Conservation (phyloP, 2,888 invertebrate genomes). For the Hypolimnas misippus region DNA sequence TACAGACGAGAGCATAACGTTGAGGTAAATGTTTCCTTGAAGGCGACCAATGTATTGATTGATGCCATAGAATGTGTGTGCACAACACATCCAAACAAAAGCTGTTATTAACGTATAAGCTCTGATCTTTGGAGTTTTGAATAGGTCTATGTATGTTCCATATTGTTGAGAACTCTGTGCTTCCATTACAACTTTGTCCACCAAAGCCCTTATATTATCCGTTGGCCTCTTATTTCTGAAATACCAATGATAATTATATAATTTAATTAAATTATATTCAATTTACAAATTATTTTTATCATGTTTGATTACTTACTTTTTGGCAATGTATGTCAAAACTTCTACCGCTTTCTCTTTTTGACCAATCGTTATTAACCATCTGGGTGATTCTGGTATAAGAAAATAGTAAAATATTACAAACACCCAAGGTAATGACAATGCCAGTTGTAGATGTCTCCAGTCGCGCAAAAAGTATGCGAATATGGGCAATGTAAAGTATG, state of each 20-base stretch:
- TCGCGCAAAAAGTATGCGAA: slow-evolving; percentile 85
- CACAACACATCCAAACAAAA: slow-evolving; percentile 90
- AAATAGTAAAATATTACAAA: slow-evolving; percentile 86
- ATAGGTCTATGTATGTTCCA: slow-evolving; percentile 84
- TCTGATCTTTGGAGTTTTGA: slow-evolving; percentile 87
- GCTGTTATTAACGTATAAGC: slow-evolving; percentile 87
- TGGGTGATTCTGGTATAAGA: slow-evolving; percentile 90
- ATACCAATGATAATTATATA: slow-evolving; percentile 33
- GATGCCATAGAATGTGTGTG: slow-evolving; percentile 92
- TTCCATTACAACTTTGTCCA: slow-evolving; percentile 65
- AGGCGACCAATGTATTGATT: slow-evolving; percentile 91
- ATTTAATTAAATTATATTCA: neutral
- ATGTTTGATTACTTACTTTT: slow-evolving; percentile 52
- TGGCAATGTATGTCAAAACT: slow-evolving; percentile 86
- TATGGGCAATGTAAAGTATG: slow-evolving; percentile 81
- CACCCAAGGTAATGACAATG: slow-evolving; percentile 79
- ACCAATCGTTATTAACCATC: slow-evolving; percentile 90
- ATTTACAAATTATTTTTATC: neutral
- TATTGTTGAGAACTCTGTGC: slow-evolving; percentile 44
- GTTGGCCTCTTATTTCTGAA: slow-evolving; percentile 72
- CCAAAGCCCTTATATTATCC: slow-evolving; percentile 59
- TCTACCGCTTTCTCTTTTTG: slow-evolving; percentile 84
- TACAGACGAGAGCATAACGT: slow-evolving; percentile 88
- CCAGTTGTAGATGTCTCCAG: slow-evolving; percentile 85
- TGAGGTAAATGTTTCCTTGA: slow-evolving; percentile 90